These are phyloP conservation scores for Penaeus chinensis DNA, from an alignment of 1,140 invertebrate genomes.

Conservation along the genomic window DNA sequence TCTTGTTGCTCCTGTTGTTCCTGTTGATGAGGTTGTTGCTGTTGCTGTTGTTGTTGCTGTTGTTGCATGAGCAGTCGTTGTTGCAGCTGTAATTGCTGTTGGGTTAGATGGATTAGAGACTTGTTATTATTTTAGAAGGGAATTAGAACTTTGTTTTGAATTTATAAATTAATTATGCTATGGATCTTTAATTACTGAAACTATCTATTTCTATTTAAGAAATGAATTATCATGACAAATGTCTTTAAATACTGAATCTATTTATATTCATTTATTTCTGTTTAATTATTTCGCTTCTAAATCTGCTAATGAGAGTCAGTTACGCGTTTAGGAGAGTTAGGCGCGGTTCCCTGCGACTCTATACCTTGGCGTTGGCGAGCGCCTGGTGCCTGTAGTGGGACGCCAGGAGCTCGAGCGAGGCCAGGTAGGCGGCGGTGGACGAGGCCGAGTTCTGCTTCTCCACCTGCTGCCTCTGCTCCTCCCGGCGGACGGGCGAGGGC, in stretches of 20 bases:
- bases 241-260: neutral
- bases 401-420: constrained; percentile 60
- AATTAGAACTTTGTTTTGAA: neutral
- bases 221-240: too few relatives aligned
- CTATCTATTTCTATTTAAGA: neutral
- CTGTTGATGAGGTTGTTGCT: neutral
- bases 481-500: neutral
- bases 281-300: neutral
- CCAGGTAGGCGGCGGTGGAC: constrained; percentile 57
- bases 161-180: neutral
- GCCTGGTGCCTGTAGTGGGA: constrained; percentile 63
- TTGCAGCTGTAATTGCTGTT: constrained; percentile 59
- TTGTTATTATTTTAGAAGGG: neutral
- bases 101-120: neutral
- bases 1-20: constrained; percentile 20
- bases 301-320: neutral
- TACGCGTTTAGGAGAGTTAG: neutral
- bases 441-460: neutral
- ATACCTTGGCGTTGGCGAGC: constrained; percentile 62
- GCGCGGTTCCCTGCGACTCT: neutral
- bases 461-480: constrained; percentile 15
- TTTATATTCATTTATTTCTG: neutral
- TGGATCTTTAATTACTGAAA: too few relatives aligned
- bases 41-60: constrained; percentile 36
- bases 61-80: constrained; percentile 49